phyloP scores from a whole-genome alignment of 2,797 vertebrate genomes.

The Naso thynnoides region DNA sequence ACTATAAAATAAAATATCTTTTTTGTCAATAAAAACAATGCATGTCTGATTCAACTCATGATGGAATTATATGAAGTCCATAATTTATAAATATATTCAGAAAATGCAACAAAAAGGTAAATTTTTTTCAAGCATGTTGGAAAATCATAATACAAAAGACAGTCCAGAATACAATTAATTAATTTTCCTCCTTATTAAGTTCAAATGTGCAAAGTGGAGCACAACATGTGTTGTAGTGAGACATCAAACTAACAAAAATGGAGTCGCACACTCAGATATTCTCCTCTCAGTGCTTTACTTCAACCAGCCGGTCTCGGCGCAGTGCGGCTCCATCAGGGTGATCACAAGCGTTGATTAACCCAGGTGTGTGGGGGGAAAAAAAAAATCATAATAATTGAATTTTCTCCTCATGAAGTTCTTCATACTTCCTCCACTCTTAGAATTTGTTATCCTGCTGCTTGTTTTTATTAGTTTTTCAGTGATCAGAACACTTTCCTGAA shows the following conservation, averaged over 20 bases:
- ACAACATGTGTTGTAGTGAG: no score
- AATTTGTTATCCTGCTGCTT: neutral
- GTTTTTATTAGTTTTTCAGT: slow-evolving; percentile 8
- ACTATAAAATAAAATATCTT: neutral
- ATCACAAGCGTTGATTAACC: no score
- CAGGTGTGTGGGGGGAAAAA: no score
- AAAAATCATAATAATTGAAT: no score
- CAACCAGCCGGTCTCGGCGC: no score
- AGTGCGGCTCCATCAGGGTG: no score
- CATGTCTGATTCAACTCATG: neutral
- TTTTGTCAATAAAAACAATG: neutral
- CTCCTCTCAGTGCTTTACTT: no score
- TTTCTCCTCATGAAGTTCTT: neutral
- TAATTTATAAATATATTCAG: neutral
- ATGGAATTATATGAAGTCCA: neutral
- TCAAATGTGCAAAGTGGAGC: no score
- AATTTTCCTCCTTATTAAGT: neutral
- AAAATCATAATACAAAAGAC: neutral
- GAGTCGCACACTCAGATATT: no score
- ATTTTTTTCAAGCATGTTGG: neutral
- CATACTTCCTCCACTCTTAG: neutral
- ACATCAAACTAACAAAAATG: no score
- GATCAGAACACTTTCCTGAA: neutral
- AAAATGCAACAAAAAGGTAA: neutral
- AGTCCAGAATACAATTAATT: neutral